Base-by-base conservation (phyloP, 2,113 vertebrate genomes). In the Albula glossodonta region DNA sequence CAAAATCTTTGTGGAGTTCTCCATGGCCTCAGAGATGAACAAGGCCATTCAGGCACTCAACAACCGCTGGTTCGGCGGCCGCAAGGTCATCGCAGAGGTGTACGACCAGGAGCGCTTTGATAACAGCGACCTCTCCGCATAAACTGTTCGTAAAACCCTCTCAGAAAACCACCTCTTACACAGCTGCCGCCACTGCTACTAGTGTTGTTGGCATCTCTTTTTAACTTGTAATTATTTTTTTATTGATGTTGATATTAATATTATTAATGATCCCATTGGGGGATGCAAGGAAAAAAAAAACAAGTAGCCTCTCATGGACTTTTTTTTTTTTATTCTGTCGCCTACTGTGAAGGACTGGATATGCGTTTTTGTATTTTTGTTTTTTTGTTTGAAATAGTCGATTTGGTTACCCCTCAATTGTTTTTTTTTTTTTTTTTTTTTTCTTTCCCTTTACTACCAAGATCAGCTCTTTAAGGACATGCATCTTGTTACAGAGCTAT, bases 1-100 rank as follows among this genome's bases (percentile, higher is more conserved):
- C 10, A 99, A 99, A 94, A 99, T 99, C 91, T 99, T 99, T 0
- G 98, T 99, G 82, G 97, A 98, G 87, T 98, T 98, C 87, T 97
- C 96, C 4, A 94, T 96, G 87, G 96, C 94, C 0, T 93, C 95
- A 0, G 97, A 98, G 94, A 98, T 97, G 91, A 96, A 98, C 92
- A 97, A 96, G 90, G 98, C 96, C 92, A 98, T 99, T 87, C 96
- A 97, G 92, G 97, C 97, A 0, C 96, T 99, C 70, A 97, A 99
- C 0, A 96, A 96, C 63, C 98, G 97, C 94, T 99, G 98, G 98
- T 99, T 99, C 0, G 98, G 97, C 0, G 97, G 97, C 82, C 95
- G 97, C 0, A 98, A 98, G 89, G 97, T 99, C 83, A 93, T 96
- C 7, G 97, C 98, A 0, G 97, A 98, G 90, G 96, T 98, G 7